Percentiles rank a stretch among this genome's conserved stretches.
Conservation (phyloP, 2,797 vertebrate species). For the Coregonus ussuriensis region DNA sequence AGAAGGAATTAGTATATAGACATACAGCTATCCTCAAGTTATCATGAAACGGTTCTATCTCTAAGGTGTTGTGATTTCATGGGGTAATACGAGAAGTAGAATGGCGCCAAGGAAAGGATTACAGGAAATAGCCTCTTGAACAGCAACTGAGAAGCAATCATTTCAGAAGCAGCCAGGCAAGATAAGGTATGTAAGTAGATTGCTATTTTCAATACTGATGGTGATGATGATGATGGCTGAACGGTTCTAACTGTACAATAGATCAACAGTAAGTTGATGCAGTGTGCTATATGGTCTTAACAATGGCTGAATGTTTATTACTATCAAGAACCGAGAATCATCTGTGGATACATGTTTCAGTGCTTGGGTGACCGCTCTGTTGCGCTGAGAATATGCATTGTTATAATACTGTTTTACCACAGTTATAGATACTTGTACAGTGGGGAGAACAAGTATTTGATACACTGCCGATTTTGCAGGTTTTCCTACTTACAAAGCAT, state of each 20-base stretch:
- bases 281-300: background rate
- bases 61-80: background rate
- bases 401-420: background rate
- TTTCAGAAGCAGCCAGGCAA: too few species aligned
- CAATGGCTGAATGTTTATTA: background rate
- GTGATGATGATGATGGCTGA: background rate
- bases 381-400: background rate
- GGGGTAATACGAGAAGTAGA: background rate
- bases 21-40: background rate
- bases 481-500: background rate
- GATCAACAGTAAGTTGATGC: too few species aligned
- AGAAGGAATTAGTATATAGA: background rate
- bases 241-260: background rate
- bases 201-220: background rate
- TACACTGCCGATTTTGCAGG: too few species aligned
- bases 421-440: background rate
- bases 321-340: background rate
- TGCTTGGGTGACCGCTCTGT: background rate
- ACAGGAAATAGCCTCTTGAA: too few species aligned
- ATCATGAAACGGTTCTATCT: background rate
- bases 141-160: too few species aligned
- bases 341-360: background rate
- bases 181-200: too few species aligned
- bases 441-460: too few species aligned
- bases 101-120: too few species aligned